Conservation (phyloP, 2,113 vertebrate species). For the Odontophorus gujanensis region DNA sequence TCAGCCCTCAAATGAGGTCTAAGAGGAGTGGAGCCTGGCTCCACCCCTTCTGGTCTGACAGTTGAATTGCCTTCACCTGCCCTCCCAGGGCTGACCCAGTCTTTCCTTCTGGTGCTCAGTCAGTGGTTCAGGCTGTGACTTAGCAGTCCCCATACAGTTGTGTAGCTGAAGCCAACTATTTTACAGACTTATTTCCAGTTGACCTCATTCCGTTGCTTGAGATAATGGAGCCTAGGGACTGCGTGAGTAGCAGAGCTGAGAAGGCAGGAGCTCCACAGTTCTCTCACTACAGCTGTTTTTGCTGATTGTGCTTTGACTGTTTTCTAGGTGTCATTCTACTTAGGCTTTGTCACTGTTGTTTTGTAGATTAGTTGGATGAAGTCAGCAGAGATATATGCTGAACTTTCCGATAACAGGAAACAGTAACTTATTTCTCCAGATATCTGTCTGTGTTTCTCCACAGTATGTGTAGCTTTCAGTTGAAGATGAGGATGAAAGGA, state of each 20-base stretch:
- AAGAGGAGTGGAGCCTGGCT: no score
- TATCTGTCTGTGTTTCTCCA: not conserved
- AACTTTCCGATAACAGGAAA: not conserved
- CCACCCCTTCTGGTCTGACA: no score
- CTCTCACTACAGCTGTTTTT: not conserved
- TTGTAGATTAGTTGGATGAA: fast-evolving
- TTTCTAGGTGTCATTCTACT: not conserved
- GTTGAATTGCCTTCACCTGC: no score
- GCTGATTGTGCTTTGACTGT: not conserved
- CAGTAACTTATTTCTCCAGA: not conserved
- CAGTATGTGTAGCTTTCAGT: not conserved
- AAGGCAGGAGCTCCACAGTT: not conserved
- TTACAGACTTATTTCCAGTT: not conserved
- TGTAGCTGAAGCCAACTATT: not conserved
- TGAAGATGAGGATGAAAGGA: not conserved
- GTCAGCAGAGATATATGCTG: not conserved
- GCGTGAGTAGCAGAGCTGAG: not conserved
- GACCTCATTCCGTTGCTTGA: not conserved
- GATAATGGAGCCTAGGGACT: not conserved
- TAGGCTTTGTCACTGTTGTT: not conserved
- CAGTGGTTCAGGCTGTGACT: no score
- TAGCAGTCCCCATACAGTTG: no score
- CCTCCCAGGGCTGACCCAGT: no score
- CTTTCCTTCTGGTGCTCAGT: no score
- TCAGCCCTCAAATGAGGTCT: no score